A percentile compares a stretch with the other conserved stretches of the same genome.
Conservation (phyloP, 30 jellyfish, hydroid and myxozoan species). For the Catostylus mosaicus region DNA sequence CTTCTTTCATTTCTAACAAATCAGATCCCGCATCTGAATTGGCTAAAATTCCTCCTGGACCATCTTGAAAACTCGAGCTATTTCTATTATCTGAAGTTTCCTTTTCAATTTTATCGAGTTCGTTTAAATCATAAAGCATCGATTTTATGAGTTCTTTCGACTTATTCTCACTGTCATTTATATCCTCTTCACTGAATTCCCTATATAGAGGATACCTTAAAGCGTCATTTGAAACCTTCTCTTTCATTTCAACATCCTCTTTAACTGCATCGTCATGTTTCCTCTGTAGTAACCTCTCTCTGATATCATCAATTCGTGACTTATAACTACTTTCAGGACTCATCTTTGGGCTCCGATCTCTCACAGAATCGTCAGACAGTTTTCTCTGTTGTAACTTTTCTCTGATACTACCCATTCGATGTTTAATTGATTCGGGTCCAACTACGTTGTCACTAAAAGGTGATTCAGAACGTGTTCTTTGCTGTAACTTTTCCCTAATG, state of each 20-base stretch:
- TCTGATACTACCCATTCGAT: background rate
- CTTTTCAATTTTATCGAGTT: background rate
- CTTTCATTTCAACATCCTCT: background rate
- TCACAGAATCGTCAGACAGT: background rate
- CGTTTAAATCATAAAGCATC: slow-evolving; percentile 15
- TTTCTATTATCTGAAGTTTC: background rate
- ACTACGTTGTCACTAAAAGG: background rate
- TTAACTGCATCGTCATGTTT: background rate
- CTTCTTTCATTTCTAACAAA: background rate
- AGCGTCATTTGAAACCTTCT: background rate
- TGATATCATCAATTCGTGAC: background rate
- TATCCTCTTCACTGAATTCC: slow-evolving; percentile 1
- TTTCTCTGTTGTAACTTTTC: background rate
- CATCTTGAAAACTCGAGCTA: background rate
- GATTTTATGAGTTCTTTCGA: slow-evolving; percentile 27
- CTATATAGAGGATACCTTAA: background rate
- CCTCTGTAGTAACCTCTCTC: slow-evolving; percentile 16
- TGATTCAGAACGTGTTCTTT: background rate
- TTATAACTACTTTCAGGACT: background rate
- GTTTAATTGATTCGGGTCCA: background rate
- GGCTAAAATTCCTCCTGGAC: background rate
- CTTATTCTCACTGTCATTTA: slow-evolving; percentile 2
- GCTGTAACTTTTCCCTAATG: background rate
- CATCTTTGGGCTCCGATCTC: background rate
- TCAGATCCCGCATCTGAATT: background rate